Evolutionary conservation across 2,113 vertebrate genomes (phyloP).

Genomic region (Tetrax tetrax): DNA sequence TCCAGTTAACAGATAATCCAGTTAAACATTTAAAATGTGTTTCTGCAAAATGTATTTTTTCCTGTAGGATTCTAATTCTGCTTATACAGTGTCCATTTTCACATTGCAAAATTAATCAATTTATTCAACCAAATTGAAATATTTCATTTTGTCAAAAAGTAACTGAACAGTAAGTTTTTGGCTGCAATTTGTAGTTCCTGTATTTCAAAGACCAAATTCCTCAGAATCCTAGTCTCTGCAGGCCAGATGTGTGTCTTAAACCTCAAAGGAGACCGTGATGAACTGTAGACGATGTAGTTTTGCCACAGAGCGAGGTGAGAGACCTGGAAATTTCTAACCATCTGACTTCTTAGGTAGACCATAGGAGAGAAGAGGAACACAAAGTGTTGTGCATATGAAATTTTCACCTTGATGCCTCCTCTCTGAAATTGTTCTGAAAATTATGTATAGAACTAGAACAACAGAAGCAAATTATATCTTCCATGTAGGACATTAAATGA

Average conservation of each 20-base stretch:
- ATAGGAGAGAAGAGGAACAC: not conserved
- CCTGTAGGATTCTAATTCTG: not conserved
- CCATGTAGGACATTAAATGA: not conserved
- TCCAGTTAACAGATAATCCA: not conserved
- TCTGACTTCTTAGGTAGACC: not conserved
- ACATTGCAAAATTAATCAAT: not conserved
- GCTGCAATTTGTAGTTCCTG: not conserved
- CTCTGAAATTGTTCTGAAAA: not conserved
- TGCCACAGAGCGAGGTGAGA: not conserved
- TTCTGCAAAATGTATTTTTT: not conserved
- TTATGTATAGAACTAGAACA: not conserved
- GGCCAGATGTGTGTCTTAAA: not conserved
- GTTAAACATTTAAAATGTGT: not conserved
- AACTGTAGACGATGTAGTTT: not conserved
- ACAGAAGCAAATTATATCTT: not conserved
- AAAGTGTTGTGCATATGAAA: not conserved
- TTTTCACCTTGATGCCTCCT: not conserved
- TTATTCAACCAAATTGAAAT: not conserved
- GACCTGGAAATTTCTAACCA: not conserved
- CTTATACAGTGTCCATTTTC: not conserved
- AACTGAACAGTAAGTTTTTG: not conserved
- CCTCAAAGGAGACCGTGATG: not conserved
- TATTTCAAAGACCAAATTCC: not conserved
- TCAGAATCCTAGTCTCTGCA: not conserved
- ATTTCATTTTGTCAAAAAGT: not conserved